Conservation (phyloP, 2,113 vertebrate species). For the Gila orcuttii region DNA sequence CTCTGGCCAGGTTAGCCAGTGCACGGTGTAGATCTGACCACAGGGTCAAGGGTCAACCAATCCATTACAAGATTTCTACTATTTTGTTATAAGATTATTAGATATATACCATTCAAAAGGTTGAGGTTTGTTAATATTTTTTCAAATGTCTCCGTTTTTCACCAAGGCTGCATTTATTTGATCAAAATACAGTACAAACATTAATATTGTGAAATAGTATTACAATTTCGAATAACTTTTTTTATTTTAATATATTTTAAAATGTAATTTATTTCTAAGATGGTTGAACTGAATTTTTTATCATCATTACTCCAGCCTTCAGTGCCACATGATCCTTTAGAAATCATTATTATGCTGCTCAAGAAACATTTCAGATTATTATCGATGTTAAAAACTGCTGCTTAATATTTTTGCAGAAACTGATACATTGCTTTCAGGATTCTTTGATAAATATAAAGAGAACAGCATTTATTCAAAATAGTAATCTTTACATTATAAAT, state of each 20-base stretch:
- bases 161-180: no score
- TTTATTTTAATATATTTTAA: not conserved
- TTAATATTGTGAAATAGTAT: no score
- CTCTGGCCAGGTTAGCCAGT: slow-evolving; percentile 83
- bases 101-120: not conserved
- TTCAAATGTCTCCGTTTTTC: not conserved
- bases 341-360: not conserved
- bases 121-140: not conserved
- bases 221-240: no score
- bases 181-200: not conserved
- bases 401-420: not conserved
- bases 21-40: slow-evolving; percentile 85
- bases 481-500: no score
- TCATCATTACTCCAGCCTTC: not conserved
- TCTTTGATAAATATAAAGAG: not conserved
- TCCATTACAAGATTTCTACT: not conserved
- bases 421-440: not conserved
- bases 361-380: not conserved
- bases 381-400: not conserved
- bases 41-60: slow-evolving; percentile 68
- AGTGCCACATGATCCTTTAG: not conserved
- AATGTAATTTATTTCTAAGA: not conserved
- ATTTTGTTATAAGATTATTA: not conserved
- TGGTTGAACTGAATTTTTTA: not conserved
- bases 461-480: not conserved